A percentile compares a stretch with the other conserved stretches of the same genome.
phyloP scores from a whole-genome alignment of 2,888 invertebrate genomes.

The Xestia rhomboidea region DNA sequence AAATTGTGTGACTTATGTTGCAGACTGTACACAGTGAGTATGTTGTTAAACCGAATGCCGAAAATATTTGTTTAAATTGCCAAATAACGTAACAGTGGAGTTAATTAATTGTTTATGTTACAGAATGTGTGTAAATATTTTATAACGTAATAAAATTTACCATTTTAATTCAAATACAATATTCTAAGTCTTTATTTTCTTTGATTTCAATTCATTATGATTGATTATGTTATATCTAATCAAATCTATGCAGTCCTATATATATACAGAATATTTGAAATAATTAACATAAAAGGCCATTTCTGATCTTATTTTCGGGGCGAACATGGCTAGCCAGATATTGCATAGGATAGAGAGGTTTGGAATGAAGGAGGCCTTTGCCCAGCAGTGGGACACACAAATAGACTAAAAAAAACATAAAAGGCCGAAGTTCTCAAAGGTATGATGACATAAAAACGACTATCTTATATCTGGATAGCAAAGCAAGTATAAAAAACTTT shows the following conservation, averaged over 20 bases:
- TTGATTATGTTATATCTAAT: background rate
- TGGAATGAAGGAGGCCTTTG: no score
- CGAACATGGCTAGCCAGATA: no score
- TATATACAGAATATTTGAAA: background rate
- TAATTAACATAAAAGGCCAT: background rate
- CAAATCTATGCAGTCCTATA: background rate
- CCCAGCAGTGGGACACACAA: no score
- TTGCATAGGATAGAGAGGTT: no score
- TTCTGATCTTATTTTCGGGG: no score
- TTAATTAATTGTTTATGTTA: constrained; percentile 38
- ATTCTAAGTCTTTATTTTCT: background rate
- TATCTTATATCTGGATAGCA: background rate
- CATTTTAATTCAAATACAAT: constrained; percentile 8
- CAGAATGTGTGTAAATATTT: constrained; percentile 50
- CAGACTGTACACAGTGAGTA: constrained; percentile 23
- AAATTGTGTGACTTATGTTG: background rate
- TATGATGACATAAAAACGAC: background rate
- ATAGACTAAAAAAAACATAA: no score
- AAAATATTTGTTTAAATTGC: constrained; percentile 40
- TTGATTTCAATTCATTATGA: background rate
- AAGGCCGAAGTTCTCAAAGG: background rate
- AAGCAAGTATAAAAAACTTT: background rate
- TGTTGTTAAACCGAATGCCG: constrained; percentile 46
- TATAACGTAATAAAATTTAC: constrained; percentile 1
- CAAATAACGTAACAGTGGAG: constrained; percentile 15